Evolutionary conservation across 2,888 invertebrate genomes (phyloP), one percentile per base, ranked within the genome.

Genomic region (Lymantria monacha): DNA sequence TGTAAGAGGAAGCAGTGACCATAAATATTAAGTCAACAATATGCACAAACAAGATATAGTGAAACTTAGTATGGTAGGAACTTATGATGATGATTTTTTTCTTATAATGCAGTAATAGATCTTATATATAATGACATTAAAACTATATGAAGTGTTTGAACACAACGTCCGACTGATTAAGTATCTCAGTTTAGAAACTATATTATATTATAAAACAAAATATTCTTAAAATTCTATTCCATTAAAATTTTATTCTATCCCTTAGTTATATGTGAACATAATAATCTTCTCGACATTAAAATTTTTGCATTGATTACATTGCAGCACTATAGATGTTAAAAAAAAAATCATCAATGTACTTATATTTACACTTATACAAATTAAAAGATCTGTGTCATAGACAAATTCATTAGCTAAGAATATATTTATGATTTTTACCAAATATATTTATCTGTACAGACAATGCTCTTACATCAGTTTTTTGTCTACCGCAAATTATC

Each of bases 401-500:
- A 41, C 11, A 49, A 53, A 7, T 33, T 51, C 51, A 60, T 91
- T 91, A 95, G 81, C 93, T 94, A 65, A 95, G 83, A 70, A 92
- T 92, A 81, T 94, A 95, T 59, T 93, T 93, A 74, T 93, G 92
- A 66, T 72, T 91, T 69, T 92, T 93, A 46, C 92, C 92, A 75
- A 93, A 93, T 57, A 94, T 87, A 70, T 93, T 91, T 57, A 97
- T 93, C 54, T 93, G 92, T 46, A 97, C 93, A 40, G 94, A 92
- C 38, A 97, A 83, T 15, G 96, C 95, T 66, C 97, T 89, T 0
- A 95, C 93, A 84, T 97, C 96, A 63, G 94, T 94, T 58, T 92
- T 92, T 69, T 95, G 94, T 67, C 97, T 93, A 57, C 89, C 93
- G 70, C 97, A 97, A 42, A 92, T 91, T n/a, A 98, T 91, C 59